These are phyloP conservation scores for Pediacus dermestoides DNA, from an alignment of 2,888 invertebrate genomes.

Conservation along the genomic window DNA sequence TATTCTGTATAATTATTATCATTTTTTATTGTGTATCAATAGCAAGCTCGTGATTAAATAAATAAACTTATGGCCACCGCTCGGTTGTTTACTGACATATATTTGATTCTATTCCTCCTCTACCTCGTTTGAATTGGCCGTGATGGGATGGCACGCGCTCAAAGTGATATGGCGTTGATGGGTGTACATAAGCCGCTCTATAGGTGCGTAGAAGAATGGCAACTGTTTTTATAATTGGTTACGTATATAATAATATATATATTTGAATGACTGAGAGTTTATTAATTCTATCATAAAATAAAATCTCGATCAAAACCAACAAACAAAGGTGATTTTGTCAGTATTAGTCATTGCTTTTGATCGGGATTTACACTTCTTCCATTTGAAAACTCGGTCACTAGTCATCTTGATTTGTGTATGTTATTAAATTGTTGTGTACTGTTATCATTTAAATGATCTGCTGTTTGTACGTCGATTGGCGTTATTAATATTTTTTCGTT, in stretches of 20 bases:
- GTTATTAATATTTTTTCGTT: conserved; percentile 19
- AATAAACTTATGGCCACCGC: too few relatives aligned
- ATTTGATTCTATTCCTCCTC: conserved; percentile 22
- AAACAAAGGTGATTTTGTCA: conserved; percentile 17
- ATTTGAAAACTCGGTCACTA: conserved; percentile 45
- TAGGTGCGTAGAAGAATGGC: conserved; percentile 32
- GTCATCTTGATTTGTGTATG: conserved; percentile 49
- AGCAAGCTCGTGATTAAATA: too few relatives aligned
- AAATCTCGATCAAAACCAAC: conserved; percentile 38
- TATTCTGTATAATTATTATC: too few relatives aligned
- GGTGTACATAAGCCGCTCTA: conserved; percentile 23
- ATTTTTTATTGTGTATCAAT: too few relatives aligned
- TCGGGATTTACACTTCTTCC: conserved; percentile 27
- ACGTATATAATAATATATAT: conserved; percentile 28
- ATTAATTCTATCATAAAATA: conserved; percentile 23
- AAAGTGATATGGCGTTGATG: too few relatives aligned
- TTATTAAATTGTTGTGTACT: conserved; percentile 48
- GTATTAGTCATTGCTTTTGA: conserved; percentile 33
- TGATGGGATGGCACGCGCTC: conserved; percentile 22
- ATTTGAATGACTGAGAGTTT: conserved; percentile 36
- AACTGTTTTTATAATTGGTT: conserved; percentile 36
- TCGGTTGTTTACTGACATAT: too few relatives aligned
- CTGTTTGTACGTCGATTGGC: conserved; percentile 30
- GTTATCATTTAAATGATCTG: conserved; percentile 35
- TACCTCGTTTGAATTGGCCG: conserved; percentile 22